These are phyloP conservation scores for Belgica antarctica DNA, from an alignment of 2,888 invertebrate species.

Conservation along the genomic window DNA sequence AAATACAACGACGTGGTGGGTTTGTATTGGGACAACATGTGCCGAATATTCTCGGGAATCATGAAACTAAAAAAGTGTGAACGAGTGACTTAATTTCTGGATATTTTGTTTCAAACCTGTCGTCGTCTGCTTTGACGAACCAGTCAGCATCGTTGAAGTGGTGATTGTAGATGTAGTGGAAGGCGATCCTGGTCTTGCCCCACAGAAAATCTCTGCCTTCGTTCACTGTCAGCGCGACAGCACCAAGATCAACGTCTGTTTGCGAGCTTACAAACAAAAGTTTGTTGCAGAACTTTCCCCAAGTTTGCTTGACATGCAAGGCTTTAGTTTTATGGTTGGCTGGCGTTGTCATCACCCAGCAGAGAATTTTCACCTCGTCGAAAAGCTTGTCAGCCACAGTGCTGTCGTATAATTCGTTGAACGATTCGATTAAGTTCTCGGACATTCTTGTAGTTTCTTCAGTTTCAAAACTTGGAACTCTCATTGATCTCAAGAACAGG, in stretches of 20 bases:
- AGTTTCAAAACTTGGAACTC: no score
- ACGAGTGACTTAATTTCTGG: background rate
- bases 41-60: conserved; percentile 90
- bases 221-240: conserved; percentile 72
- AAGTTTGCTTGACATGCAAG: conserved; percentile 82
- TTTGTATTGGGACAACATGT: conserved; percentile 75
- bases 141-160: conserved; percentile 86
- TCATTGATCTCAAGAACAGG: no score
- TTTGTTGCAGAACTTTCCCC: conserved; percentile 87
- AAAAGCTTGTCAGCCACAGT: conserved; percentile 65
- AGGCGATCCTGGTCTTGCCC: conserved; percentile 95
- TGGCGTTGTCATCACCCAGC: conserved; percentile 92
- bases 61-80: conserved; percentile 81
- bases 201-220: conserved; percentile 95
- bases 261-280: conserved; percentile 82
- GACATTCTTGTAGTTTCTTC: no score
- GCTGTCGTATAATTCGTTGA: no score
- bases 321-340: conserved; percentile 79
- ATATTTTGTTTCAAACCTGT: conserved; percentile 66
- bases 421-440: no score
- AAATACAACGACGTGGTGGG: conserved; percentile 79
- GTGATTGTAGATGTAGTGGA: conserved; percentile 80
- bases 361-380: conserved; percentile 74
- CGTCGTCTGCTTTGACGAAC: conserved; percentile 98
- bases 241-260: conserved; percentile 71